Percentiles rank a stretch among this genome's conserved stretches.
phyloP scores from a whole-genome alignment of 2,113 vertebrate genomes.

The Toxotes chatareus region DNA sequence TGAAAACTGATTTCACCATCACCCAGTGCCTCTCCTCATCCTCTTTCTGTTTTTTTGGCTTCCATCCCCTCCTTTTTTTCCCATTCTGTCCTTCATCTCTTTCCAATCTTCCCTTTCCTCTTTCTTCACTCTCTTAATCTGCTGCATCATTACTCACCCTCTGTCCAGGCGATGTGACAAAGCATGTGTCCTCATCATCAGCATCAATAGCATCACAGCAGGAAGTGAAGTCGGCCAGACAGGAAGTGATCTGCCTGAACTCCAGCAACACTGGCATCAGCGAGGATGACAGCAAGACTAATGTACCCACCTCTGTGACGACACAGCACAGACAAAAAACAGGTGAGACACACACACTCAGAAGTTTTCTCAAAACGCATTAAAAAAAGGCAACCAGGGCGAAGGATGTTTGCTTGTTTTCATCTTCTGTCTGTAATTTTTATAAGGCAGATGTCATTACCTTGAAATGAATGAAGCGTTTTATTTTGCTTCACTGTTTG shows the following conservation, averaged over 20 bases:
- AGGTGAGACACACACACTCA: constrained; percentile 82
- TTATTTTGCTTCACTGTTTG: not conserved
- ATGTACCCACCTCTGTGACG: constrained; percentile 29
- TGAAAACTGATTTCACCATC: too few relatives aligned
- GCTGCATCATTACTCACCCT: not conserved
- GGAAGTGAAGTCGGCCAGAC: constrained; percentile 65
- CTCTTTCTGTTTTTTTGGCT: not conserved
- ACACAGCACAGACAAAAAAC: constrained; percentile 79
- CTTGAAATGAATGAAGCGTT: not conserved
- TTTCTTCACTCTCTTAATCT: not conserved
- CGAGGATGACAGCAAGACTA: constrained; percentile 85
- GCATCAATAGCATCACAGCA: constrained; percentile 52
- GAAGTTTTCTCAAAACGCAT: not conserved
- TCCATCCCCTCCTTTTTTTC: not conserved
- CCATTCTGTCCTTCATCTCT: not conserved
- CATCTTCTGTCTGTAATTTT: not conserved
- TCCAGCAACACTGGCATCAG: constrained; percentile 77
- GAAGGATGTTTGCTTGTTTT: not conserved
- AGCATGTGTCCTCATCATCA: constrained; percentile 79
- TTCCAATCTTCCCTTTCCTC: not conserved
- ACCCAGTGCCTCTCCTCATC: not conserved
- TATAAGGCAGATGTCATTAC: not conserved
- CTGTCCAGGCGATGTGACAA: constrained; percentile 81
- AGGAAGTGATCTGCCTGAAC: constrained; percentile 89
- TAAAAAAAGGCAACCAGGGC: not conserved